A percentile compares a stretch with the other conserved stretches of the same genome.
Conservation (phyloP, 2,888 invertebrate species). For the Agrotis ipsilon region DNA sequence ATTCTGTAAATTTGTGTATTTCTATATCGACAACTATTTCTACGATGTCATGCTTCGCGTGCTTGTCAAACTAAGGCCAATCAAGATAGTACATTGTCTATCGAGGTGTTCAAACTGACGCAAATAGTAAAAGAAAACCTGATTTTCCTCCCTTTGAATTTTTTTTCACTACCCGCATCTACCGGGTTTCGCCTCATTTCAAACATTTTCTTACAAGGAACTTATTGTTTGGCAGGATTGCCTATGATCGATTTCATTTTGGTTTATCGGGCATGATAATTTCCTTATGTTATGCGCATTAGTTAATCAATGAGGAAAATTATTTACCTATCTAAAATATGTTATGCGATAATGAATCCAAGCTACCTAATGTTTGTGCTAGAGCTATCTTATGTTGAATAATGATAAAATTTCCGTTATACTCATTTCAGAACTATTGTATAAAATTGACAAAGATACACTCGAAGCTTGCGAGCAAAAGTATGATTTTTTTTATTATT, state of each 20-base stretch:
- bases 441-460: not conserved
- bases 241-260: not conserved
- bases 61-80: not conserved
- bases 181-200: not conserved
- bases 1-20: no score
- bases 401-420: not conserved
- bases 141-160: not conserved
- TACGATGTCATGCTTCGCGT: no score
- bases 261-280: not conserved
- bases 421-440: not conserved
- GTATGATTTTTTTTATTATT: no score
- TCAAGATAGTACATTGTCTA: not conserved
- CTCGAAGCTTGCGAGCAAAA: no score
- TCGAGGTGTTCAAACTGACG: not conserved
- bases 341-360: conserved; percentile 14
- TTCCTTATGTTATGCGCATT: conserved; percentile 4
- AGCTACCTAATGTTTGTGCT: not conserved
- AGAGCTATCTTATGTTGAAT: not conserved
- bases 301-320: conserved; percentile 4
- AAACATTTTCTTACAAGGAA: not conserved
- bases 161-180: not conserved
- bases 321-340: conserved; percentile 23
- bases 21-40: no score
- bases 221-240: not conserved
- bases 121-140: not conserved